These are phyloP conservation scores for Abrostola triplasia DNA, from an alignment of 2,888 invertebrate species.

Conservation along the genomic window DNA sequence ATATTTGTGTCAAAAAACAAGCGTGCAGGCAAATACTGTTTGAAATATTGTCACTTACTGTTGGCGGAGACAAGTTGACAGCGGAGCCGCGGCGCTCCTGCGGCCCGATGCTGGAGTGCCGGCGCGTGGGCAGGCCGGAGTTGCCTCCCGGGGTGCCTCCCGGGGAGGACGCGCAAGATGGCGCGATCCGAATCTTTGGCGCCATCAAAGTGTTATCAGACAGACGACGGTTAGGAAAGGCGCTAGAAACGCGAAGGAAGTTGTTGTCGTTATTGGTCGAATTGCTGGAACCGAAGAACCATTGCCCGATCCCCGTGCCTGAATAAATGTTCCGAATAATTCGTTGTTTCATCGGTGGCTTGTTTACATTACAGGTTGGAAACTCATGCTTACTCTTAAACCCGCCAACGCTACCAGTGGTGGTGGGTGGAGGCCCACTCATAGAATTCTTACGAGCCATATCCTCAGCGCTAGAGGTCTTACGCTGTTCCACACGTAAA, in stretches of 20 bases:
- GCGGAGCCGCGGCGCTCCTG: constrained; percentile 95
- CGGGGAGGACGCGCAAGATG: constrained; percentile 95
- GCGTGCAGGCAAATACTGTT: constrained; percentile 51
- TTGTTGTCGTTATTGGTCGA: constrained; percentile 94
- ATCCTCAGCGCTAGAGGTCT: constrained; percentile 96
- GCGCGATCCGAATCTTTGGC: constrained; percentile 95
- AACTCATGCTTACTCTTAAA: constrained; percentile 64
- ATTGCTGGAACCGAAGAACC: constrained; percentile 95
- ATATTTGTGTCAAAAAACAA: constrained; percentile 41
- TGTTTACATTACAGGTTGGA: constrained; percentile 37
- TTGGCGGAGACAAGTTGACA: constrained; percentile 95
- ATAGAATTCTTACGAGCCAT: constrained; percentile 96
- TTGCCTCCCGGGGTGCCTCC: constrained; percentile 92
- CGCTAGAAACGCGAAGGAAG: constrained; percentile 94
- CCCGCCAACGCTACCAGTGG: constrained; percentile 64
- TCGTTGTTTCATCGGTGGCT: constrained; percentile 10
- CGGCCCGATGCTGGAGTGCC: constrained; percentile 97
- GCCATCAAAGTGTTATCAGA: constrained; percentile 98
- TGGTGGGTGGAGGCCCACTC: constrained; percentile 79
- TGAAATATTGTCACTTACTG: constrained; percentile 89
- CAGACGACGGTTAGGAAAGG: constrained; percentile 95
- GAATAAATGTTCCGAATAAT: constrained; percentile 32
- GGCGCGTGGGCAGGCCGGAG: constrained; percentile 93
- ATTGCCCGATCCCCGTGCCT: constrained; percentile 90
- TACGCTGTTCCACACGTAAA: constrained; percentile 94